phyloP scores from a whole-genome alignment of 2,888 invertebrate species.

The Polymixis lichenea region DNA sequence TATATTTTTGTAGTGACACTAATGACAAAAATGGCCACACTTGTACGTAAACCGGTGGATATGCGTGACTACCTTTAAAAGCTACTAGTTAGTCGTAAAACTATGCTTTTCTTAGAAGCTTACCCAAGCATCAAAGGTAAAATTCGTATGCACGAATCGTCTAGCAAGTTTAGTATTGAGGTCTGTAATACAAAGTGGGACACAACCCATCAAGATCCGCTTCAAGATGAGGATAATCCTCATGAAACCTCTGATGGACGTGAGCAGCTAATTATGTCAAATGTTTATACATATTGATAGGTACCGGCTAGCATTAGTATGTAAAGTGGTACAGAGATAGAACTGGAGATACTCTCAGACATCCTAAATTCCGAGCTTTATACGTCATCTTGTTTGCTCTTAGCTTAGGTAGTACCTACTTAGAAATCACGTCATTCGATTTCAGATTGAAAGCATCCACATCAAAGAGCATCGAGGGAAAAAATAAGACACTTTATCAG shows the following conservation, averaged over 20 bases:
- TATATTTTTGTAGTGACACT: neutral
- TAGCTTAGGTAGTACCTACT: neutral
- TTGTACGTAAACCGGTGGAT: neutral
- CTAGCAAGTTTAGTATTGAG: neutral
- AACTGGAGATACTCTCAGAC: slow-evolving; percentile 37
- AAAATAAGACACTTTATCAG: neutral
- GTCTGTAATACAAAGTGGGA: slow-evolving; percentile 19
- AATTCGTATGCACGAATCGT: slow-evolving; percentile 25
- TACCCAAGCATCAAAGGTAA: slow-evolving; percentile 12
- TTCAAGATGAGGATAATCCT: slow-evolving; percentile 35
- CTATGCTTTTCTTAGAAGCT: too few relatives aligned
- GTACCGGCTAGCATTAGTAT: slow-evolving; percentile 57
- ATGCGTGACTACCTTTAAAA: too few relatives aligned
- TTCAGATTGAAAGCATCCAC: slow-evolving; percentile 17
- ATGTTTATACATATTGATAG: slow-evolving; percentile 63
- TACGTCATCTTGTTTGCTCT: slow-evolving; percentile 47
- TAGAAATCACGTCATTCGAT: slow-evolving; percentile 8
- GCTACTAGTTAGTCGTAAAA: too few relatives aligned
- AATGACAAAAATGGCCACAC: neutral
- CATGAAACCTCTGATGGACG: slow-evolving; percentile 51
- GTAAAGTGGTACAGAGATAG: slow-evolving; percentile 52
- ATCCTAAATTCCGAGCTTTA: slow-evolving; percentile 56
- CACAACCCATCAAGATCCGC: slow-evolving; percentile 36
- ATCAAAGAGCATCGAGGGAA: neutral
- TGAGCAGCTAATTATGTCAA: slow-evolving; percentile 47